These are phyloP conservation scores for Caenorhabditis angaria DNA, from an alignment of 2,888 invertebrate species.

Conservation along the genomic window DNA sequence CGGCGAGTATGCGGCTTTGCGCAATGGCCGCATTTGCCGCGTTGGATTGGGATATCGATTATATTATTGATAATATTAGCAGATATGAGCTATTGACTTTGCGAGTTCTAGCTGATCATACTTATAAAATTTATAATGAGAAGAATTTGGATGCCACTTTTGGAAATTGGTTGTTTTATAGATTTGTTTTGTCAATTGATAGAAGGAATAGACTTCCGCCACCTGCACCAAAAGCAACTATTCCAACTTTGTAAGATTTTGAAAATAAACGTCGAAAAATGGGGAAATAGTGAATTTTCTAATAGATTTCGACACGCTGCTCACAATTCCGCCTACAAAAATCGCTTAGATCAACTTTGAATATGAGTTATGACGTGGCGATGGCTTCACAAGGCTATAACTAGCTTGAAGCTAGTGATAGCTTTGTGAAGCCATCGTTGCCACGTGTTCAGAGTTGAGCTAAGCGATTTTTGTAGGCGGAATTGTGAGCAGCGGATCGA, in stretches of 20 bases:
- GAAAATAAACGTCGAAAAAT: not conserved
- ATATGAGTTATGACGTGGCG: too few species aligned
- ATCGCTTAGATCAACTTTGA: too few species aligned
- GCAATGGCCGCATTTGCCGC: constrained; percentile 55
- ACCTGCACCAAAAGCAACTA: constrained; percentile 58
- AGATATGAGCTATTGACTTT: constrained; percentile 44
- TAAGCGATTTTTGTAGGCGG: too few species aligned
- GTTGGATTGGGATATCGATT: constrained; percentile 51
- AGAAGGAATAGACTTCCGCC: constrained; percentile 47
- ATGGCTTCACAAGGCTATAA: too few species aligned
- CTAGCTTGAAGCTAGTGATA: too few species aligned
- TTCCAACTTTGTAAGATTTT: constrained; percentile 43
- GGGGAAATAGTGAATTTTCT: not conserved
- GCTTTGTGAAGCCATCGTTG: too few species aligned
- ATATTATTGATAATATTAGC: constrained; percentile 40
- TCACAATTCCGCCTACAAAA: too few species aligned
- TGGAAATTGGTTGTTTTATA: constrained; percentile 50
- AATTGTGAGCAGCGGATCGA: too few species aligned
- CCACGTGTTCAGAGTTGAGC: too few species aligned
- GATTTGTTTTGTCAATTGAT: constrained; percentile 39
- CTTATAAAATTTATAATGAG: constrained; percentile 36
- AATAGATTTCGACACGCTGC: too few species aligned
- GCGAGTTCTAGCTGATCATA: constrained; percentile 39
- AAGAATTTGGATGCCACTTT: constrained; percentile 42
- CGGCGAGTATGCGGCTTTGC: constrained; percentile 54